Percentiles rank a stretch among this genome's conserved stretches.
phyloP scores from a whole-genome alignment of 1,140 invertebrate genomes.

The Lithobius niger region DNA sequence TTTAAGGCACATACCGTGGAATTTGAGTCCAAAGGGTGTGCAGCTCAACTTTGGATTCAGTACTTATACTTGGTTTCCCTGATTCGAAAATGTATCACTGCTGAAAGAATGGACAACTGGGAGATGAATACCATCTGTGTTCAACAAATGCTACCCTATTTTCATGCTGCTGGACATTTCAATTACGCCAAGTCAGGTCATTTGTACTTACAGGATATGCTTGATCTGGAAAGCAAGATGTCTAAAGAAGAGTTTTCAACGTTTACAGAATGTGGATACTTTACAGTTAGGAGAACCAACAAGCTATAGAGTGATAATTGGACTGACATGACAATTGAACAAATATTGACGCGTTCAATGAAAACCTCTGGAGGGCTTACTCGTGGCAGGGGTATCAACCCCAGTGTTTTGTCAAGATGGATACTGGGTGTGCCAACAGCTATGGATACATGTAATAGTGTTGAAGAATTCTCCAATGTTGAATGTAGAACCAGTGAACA shows the following conservation, averaged over 20 bases:
- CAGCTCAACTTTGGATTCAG: too few species aligned
- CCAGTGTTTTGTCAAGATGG: too few species aligned
- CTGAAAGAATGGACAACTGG: not conserved
- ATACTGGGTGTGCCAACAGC: too few species aligned
- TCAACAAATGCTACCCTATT: constrained; percentile 1
- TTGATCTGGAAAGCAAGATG: constrained; percentile 6
- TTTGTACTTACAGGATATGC: constrained; percentile 18
- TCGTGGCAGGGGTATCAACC: too few species aligned
- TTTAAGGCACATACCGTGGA: too few species aligned
- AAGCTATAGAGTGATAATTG: constrained; percentile 21
- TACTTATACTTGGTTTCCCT: too few species aligned
- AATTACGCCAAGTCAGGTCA: constrained; percentile 17
- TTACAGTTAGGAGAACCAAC: constrained; percentile 15
- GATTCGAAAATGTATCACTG: too few species aligned
- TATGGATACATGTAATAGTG: too few species aligned
- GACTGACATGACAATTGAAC: constrained; percentile 21
- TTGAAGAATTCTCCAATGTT: too few species aligned
- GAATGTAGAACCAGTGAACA: too few species aligned
- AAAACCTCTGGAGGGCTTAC: too few species aligned
- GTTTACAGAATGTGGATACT: constrained; percentile 6
- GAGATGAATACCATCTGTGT: not conserved
- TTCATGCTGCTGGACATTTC: constrained; percentile 2
- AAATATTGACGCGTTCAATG: constrained; percentile 16
- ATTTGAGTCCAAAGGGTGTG: too few species aligned
- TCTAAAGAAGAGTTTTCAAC: constrained; percentile 10